These are phyloP conservation scores for Monodelphis domestica DNA, from an alignment of 2,797 vertebrate species.

Conservation along the genomic window DNA sequence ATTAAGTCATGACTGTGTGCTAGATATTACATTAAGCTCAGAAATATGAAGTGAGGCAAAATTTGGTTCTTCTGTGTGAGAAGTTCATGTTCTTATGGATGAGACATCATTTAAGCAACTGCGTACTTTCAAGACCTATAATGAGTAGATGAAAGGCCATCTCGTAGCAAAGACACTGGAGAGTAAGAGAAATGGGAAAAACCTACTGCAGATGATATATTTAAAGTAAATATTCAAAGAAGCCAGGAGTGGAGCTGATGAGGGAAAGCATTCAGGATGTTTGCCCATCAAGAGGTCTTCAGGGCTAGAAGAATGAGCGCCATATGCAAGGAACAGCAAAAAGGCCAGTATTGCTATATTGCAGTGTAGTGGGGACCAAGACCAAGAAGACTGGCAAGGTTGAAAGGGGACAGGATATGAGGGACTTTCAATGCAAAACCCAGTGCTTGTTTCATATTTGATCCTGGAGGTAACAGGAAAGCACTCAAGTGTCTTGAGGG, in stretches of 20 bases:
- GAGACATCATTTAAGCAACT: background rate
- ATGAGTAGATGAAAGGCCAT: background rate
- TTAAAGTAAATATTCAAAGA: background rate
- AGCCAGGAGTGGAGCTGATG: background rate
- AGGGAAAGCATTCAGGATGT: background rate
- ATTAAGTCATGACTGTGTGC: background rate
- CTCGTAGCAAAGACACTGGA: background rate
- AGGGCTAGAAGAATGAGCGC: background rate
- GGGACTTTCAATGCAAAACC: background rate
- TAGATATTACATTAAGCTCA: background rate
- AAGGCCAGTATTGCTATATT: background rate
- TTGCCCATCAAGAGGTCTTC: background rate
- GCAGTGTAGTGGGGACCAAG: background rate
- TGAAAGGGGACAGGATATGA: background rate
- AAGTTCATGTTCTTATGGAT: background rate
- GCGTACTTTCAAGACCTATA: background rate
- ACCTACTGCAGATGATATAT: background rate
- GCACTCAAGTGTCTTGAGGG: background rate
- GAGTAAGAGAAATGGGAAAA: background rate
- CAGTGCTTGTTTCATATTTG: background rate
- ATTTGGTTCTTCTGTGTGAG: background rate
- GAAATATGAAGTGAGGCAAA: background rate
- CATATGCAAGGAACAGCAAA: background rate
- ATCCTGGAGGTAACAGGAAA: background rate
- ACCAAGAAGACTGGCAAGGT: background rate